Conservation (phyloP, 2,888 invertebrate genomes). For the Ochlodes sylvanus region DNA sequence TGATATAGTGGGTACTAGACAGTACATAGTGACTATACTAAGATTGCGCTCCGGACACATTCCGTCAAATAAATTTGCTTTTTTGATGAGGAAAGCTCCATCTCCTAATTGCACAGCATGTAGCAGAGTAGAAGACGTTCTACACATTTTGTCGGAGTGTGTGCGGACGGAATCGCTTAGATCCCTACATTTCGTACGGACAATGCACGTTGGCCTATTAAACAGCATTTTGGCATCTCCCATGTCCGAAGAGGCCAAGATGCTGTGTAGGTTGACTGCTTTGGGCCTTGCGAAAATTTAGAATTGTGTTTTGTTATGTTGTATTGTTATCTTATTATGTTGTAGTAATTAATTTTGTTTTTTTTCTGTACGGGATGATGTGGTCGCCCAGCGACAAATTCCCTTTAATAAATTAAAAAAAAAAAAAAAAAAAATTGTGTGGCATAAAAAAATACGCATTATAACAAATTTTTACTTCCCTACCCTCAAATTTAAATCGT, state of each 20-base stretch:
- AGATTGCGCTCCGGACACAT: slow-evolving; percentile 25
- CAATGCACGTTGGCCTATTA: neutral
- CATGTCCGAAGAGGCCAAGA: slow-evolving; percentile 3
- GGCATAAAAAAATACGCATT: too few species aligned
- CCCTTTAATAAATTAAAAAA: neutral
- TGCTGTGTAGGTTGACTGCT: neutral
- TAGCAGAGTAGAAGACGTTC: slow-evolving; percentile 2
- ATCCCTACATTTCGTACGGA: neutral
- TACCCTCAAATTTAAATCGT: too few species aligned
- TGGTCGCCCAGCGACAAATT: too few species aligned
- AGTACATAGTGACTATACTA: neutral
- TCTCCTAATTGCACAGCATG: slow-evolving; percentile 1
- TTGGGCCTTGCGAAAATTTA: neutral
- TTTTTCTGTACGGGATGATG: too few species aligned
- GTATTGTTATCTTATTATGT: too few species aligned
- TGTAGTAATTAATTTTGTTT: too few species aligned
- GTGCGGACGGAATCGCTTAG: neutral
- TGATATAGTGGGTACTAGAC: neutral
- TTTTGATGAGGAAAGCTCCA: slow-evolving; percentile 9
- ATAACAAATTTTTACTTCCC: too few species aligned
- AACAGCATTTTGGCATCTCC: slow-evolving; percentile 11
- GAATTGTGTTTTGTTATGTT: too few species aligned
- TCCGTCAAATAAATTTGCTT: slow-evolving; percentile 23
- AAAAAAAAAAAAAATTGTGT: too few species aligned
- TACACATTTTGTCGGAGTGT: slow-evolving; percentile 16